These are phyloP conservation scores for Mormyrus iriodes DNA, from an alignment of 2,113 vertebrate species.

Conservation along the genomic window DNA sequence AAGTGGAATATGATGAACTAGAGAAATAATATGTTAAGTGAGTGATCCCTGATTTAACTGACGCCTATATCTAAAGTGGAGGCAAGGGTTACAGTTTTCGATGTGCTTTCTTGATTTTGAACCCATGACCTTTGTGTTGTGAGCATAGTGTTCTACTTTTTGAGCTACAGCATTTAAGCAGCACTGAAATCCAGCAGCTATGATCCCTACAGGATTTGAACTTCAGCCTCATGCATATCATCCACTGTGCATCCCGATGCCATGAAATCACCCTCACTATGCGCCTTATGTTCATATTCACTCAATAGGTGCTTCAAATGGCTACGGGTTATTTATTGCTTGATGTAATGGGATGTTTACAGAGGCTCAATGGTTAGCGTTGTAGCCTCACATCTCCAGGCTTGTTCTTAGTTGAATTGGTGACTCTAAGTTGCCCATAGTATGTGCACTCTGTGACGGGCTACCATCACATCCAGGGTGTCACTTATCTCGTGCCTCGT, in stretches of 20 bases:
- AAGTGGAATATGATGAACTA: background rate
- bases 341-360: background rate
- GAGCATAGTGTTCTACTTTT: background rate
- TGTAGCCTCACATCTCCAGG: background rate
- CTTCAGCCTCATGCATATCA: background rate
- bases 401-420: background rate
- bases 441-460: background rate
- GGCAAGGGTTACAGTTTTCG: background rate
- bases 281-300: background rate
- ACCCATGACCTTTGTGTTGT: background rate
- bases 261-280: background rate
- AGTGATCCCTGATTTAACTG: background rate
- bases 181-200: background rate
- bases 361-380: background rate
- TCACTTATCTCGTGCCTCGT: background rate
- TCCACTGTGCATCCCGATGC: background rate
- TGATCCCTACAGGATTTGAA: background rate
- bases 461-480: background rate
- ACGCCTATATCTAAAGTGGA: background rate
- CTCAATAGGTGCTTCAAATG: background rate
- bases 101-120: background rate
- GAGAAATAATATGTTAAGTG: background rate
- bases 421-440: background rate
- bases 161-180: background rate
- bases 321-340: background rate